A percentile compares a stretch with the other conserved stretches of the same genome.
These are phyloP conservation scores for Conopomorpha cramerella DNA, from an alignment of 1,140 invertebrate genomes.

Conservation along the genomic window DNA sequence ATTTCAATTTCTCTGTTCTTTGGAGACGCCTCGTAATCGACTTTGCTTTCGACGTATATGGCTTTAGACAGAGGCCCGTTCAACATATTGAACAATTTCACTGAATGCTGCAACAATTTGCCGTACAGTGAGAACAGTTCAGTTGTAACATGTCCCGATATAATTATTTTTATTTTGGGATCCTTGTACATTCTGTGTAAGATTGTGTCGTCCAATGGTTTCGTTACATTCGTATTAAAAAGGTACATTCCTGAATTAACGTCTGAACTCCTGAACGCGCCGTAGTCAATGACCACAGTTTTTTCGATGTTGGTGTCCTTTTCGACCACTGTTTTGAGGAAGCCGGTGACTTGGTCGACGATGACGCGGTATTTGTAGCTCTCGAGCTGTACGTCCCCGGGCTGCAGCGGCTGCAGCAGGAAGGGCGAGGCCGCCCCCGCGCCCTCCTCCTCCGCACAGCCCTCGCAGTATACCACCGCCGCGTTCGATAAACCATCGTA, in stretches of 20 bases:
- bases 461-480: constrained; percentile 68
- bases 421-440: constrained; percentile 18
- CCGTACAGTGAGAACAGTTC: constrained; percentile 74
- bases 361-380: constrained; percentile 71
- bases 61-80: constrained; percentile 63
- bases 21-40: constrained; percentile 73
- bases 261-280: constrained; percentile 30
- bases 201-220: constrained; percentile 28
- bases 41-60: constrained; percentile 70
- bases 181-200: constrained; percentile 34
- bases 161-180: constrained; percentile 68
- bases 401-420: constrained; percentile 64
- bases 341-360: constrained; percentile 75
- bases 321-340: constrained; percentile 61
- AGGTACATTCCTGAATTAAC: constrained; percentile 33
- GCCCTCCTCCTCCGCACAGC: constrained; percentile 48
- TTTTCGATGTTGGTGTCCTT: constrained; percentile 25
- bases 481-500: constrained; percentile 48
- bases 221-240: constrained; percentile 30
- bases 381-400: constrained; percentile 77
- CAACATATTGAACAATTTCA: constrained; percentile 69
- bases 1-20: constrained; percentile 80
- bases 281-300: constrained; percentile 24
- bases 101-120: constrained; percentile 68
- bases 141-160: constrained; percentile 73